Evolutionary conservation across 35 echinoderm and acorn worm genomes (phyloP).

Genomic region (Strongylocentrotus purpuratus): DNA sequence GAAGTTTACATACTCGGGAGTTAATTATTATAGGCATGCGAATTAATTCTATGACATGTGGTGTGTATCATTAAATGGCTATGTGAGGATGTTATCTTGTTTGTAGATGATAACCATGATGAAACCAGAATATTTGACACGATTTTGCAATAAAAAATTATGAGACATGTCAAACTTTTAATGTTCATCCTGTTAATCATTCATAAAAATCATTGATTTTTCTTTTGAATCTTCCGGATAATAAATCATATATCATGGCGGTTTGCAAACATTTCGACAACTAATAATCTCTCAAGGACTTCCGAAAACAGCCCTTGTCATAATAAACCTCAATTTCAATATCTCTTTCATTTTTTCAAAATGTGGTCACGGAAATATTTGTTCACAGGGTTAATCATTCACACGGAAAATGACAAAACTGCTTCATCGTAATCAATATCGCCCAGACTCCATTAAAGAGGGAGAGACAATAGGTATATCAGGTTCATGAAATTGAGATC

Average conservation of each 20-base stretch:
- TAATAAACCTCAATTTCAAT: background rate
- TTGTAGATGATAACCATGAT: background rate
- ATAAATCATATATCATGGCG: too few species aligned
- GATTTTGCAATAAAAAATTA: background rate
- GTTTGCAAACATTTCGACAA: background rate
- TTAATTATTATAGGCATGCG: background rate
- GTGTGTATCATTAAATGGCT: too few species aligned
- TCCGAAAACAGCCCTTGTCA: background rate
- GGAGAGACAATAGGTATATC: too few species aligned
- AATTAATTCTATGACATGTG: background rate
- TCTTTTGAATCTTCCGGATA: too few species aligned
- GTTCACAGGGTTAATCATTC: background rate
- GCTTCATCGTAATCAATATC: background rate
- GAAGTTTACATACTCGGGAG: background rate
- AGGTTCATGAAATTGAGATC: background rate
- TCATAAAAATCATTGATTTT: too few species aligned
- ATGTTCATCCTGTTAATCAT: too few species aligned
- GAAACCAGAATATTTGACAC: background rate
- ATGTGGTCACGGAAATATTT: background rate
- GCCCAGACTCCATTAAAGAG: background rate
- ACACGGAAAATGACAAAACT: background rate
- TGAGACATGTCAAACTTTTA: too few species aligned
- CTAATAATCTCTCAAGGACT: background rate
- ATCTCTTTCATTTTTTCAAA: background rate
- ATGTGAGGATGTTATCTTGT: too few species aligned